Base-by-base conservation (phyloP, 1,140 invertebrate species). In the Cotesia glomerata region DNA sequence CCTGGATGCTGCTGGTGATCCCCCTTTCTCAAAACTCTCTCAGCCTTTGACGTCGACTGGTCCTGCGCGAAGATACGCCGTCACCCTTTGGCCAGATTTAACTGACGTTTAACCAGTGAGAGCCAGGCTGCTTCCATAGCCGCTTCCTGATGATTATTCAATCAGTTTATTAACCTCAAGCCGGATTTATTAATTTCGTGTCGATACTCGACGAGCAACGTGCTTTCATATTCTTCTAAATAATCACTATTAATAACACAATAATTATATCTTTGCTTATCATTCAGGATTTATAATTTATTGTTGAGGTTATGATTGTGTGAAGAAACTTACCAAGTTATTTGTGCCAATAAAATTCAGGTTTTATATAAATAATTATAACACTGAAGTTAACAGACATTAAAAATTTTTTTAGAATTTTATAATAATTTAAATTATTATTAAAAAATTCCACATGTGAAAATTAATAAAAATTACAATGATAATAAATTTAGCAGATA, bases 111-210 rank as follows among this genome's bases (percentile, higher is more conserved):
- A 75, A 81, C 75, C 79, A 86, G 85, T 86, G 82, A 82, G 84
- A 82, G 82, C 82, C 79, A 84, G 80, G 82, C 84, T 75, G 81
- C 82, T 82, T 84, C 84, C 83, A 85, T 84, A 85, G 84, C 82
- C 83, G 83, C 84, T 85, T 79, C 81, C 78, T 79, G 80, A 76
- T 79, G 74, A 74, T 11, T 5, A 11, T 45, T 45, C 7, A 45
- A 45, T 45, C 8, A 45, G 39, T 45, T 45, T 11, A 26, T 26
- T 26, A 26, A 26, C 39, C 9, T 4, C 2, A 9, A 45, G 39
- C 39, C 8, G 39, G 39, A 45, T 11, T 45, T 45, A 11, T 11
- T 45, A 7, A 45, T 45, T 45, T 45, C 11, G 11, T 45, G 11
- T 45, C 39, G 39, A 45, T 11, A 9, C 4, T 5, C 39, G 26